Evolutionary conservation across 2,797 vertebrate genomes (phyloP).

Genomic region (Scolopax bukidnonensis): DNA sequence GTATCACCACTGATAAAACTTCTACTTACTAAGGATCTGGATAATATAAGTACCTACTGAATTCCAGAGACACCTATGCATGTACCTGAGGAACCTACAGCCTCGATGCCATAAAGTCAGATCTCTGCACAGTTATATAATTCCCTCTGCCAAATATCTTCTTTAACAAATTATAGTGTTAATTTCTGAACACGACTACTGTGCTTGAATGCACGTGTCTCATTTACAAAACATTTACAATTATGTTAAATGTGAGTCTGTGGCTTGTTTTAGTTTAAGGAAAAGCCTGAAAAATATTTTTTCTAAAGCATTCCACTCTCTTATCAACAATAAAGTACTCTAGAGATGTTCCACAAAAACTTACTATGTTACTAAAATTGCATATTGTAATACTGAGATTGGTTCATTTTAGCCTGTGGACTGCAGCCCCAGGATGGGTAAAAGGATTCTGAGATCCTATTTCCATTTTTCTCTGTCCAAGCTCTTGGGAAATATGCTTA

Average conservation of each 20-base stretch:
- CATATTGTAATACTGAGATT: not conserved
- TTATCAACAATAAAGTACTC: not conserved
- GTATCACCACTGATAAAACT: not conserved
- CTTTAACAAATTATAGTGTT: not conserved
- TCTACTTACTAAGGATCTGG: not conserved
- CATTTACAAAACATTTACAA: not conserved
- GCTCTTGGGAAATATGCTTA: constrained; percentile 20
- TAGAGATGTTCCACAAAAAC: not conserved
- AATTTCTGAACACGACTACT: not conserved
- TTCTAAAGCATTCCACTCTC: not conserved
- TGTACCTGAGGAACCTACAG: not conserved
- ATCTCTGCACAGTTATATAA: not conserved
- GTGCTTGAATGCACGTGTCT: not conserved
- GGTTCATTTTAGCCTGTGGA: not conserved
- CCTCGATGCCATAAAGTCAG: not conserved
- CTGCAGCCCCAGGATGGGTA: not conserved
- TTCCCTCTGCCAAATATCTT: not conserved
- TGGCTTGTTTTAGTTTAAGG: not conserved
- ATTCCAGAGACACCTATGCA: not conserved
- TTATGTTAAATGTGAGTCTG: not conserved
- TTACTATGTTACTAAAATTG: not conserved
- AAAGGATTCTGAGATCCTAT: not conserved
- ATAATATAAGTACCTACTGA: not conserved
- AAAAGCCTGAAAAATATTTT: not conserved
- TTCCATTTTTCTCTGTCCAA: constrained; percentile 25